Conservation (phyloP, 2,797 vertebrate species). For the Tokudaia muenninki region DNA sequence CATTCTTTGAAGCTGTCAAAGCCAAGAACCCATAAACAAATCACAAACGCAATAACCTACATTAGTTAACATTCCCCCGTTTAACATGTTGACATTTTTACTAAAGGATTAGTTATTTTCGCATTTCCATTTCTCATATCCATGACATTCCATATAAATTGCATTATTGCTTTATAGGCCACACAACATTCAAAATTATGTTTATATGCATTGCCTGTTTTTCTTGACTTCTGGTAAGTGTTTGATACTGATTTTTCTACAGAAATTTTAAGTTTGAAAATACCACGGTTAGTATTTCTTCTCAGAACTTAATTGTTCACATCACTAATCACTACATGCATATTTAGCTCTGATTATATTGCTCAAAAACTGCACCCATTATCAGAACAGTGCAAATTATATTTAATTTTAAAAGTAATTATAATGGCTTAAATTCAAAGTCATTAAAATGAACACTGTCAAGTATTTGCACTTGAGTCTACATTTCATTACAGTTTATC, state of each 20-base stretch:
- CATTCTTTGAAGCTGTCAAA: constrained; percentile 84
- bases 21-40: constrained; percentile 85
- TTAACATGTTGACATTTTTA: constrained; percentile 85
- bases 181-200: constrained; percentile 86
- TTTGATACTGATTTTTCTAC: constrained; percentile 85
- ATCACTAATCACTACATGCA: constrained; percentile 89
- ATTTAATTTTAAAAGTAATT: constrained; percentile 92
- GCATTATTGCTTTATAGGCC: constrained; percentile 88
- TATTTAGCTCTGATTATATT: constrained; percentile 88
- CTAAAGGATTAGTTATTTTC: constrained; percentile 83
- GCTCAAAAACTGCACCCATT: constrained; percentile 92
- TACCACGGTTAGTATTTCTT: constrained; percentile 84
- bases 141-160: constrained; percentile 85
- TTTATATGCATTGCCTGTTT: constrained; percentile 88
- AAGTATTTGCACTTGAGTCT: constrained; percentile 87
- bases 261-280: constrained; percentile 87
- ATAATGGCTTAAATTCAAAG: constrained; percentile 92
- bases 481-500: constrained; percentile 86
- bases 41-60: constrained; percentile 84
- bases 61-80: constrained; percentile 85
- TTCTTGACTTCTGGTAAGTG: constrained; percentile 84
- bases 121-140: constrained; percentile 83
- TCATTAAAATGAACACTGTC: constrained; percentile 91
- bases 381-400: constrained; percentile 93
- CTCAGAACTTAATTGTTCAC: constrained; percentile 85